Evolutionary conservation across 2,888 invertebrate species (phyloP), one percentile per base, ranked within the genome.

Genomic region (Metalampra italica): DNA sequence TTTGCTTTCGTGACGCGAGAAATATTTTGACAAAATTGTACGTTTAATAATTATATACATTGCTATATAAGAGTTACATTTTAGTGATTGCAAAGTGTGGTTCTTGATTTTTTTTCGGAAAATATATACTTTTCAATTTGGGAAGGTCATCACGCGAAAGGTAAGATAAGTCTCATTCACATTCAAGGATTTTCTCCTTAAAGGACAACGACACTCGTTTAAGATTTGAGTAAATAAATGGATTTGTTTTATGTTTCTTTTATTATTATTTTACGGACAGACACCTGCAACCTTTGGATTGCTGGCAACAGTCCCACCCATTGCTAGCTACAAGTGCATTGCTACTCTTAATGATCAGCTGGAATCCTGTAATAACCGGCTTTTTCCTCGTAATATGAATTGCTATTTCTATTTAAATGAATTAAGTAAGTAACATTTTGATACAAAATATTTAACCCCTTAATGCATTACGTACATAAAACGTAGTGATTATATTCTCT

Each of bases 171-270:
- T 40, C 15, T 44, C 30, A 46, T 43, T 43, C 37, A 13, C 5
- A 47, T 51, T 47, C 38, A 42, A 45, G 32, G 9, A 45, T 51
- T 34, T 34, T 43, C 39, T 22, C n/a, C 44, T 41, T 29, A 8
- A 39, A 29, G 43, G 45, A 47, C 50, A 52, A 50, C 29, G 52
- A 53, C 46, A 51, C 50, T 56, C 59, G 52, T 56, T 62, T 63
- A 50, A 53, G 53, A 54, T 50, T 60, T 60, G 45, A 43, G 58
- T 64, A 62, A 67, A 70, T 68, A 59, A 62, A 66, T 65, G 60
- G 56, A 57, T 62, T 61, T 66, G n/a, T 36, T 55, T 62, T 62
- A 64, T 62, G 55, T 60, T 67, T 62, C 64, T 66, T 66, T 62
- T 53, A 59, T 45, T 41, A 22, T 53, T 49, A 41, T 51, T 61